These are phyloP conservation scores for Catamblyrhynchus diadema DNA, from an alignment of 2,797 vertebrate genomes.

Conservation along the genomic window DNA sequence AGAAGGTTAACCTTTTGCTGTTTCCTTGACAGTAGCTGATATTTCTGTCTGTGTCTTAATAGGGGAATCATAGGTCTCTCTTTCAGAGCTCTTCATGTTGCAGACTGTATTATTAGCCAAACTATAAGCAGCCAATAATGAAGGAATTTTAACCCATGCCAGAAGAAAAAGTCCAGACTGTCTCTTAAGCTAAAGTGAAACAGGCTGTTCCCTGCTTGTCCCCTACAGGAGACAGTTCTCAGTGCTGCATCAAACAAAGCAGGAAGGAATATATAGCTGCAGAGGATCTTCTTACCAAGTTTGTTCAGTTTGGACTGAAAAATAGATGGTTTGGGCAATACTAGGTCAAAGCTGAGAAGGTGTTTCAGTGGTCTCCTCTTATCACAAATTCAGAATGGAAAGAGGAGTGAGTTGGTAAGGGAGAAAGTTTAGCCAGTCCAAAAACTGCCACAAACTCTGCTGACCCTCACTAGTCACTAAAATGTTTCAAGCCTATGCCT, in stretches of 20 bases:
- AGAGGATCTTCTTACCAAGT: background rate
- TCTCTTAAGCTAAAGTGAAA: background rate
- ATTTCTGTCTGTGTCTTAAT: background rate
- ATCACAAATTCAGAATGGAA: background rate
- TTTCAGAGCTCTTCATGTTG: background rate
- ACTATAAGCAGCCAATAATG: background rate
- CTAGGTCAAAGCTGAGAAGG: background rate
- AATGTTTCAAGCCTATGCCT: background rate
- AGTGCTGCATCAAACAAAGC: background rate
- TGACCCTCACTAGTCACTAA: background rate
- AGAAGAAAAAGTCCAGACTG: conserved; percentile 1
- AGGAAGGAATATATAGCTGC: background rate
- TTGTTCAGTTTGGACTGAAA: background rate
- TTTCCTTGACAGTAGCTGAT: background rate
- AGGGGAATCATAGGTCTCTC: background rate
- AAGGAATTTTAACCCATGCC: background rate
- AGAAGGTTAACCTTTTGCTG: conserved; percentile 27
- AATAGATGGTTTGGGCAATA: background rate
- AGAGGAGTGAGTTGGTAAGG: background rate
- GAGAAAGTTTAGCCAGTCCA: background rate
- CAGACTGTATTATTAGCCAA: background rate
- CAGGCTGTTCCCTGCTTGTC: background rate
- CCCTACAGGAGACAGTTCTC: background rate
- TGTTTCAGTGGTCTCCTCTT: background rate
- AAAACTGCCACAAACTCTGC: background rate